phyloP scores from a whole-genome alignment of 2,888 invertebrate species.

The Ceriagrion tenellum region DNA sequence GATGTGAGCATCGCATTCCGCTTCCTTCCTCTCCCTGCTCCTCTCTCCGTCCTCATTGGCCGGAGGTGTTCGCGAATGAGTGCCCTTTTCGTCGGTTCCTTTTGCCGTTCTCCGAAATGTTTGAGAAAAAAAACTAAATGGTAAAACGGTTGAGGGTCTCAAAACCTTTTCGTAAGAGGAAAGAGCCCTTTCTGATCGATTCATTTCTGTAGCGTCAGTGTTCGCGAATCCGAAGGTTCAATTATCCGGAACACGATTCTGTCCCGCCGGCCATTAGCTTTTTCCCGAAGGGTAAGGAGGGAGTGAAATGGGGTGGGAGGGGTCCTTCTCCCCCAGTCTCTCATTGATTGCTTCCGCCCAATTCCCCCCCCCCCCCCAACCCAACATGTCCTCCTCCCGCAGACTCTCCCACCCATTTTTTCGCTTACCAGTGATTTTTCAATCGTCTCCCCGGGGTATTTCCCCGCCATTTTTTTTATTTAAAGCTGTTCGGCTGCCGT shows the following conservation, averaged over 20 bases:
- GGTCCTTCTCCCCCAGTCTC: no score
- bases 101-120: neutral
- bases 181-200: neutral
- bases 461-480: no score
- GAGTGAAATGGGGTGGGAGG: neutral
- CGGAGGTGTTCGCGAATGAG: neutral
- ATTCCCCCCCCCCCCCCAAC: neutral
- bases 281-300: neutral
- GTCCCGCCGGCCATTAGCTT: neutral
- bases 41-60: neutral
- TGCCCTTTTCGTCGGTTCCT: neutral
- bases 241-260: neutral
- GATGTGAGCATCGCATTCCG: no score
- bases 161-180: neutral
- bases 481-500: no score
- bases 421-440: no score
- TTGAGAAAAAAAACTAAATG: neutral
- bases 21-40: neutral
- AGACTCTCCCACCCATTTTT: no score
- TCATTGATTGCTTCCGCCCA: neutral
- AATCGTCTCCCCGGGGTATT: no score
- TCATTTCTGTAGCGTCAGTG: neutral
- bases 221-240: neutral
- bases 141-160: neutral
- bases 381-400: neutral